A percentile compares a stretch with the other conserved stretches of the same genome.
These are phyloP conservation scores for Drosophila saltans DNA, from an alignment of 1,140 invertebrate species.

Conservation along the genomic window DNA sequence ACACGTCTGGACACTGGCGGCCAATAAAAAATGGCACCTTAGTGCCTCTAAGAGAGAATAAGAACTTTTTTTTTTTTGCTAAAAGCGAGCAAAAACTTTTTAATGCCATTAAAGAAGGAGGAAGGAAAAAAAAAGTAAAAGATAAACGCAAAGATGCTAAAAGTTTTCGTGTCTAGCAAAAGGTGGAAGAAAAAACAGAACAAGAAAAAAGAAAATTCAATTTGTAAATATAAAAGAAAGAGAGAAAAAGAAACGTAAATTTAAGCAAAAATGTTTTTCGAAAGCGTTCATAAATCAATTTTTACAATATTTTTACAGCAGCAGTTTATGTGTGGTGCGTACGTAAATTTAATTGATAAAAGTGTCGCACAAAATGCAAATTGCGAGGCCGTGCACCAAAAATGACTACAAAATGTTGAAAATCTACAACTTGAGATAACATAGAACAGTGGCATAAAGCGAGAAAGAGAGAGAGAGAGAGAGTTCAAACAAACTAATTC, in stretches of 20 bases:
- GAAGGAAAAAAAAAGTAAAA: conserved; percentile 18
- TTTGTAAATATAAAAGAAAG: conserved; percentile 25
- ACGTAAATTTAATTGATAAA: conserved; percentile 81
- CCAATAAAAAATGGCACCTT: conserved; percentile 79
- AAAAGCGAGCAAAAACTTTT: conserved; percentile 71
- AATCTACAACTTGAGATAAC: conserved; percentile 80
- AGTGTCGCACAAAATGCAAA: conserved; percentile 57
- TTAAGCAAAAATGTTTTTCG: conserved; percentile 34
- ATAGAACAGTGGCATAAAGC: neutral
- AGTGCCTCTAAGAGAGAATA: conserved; percentile 31
- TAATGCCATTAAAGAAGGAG: conserved; percentile 76
- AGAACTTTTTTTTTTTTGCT: conserved; percentile 52
- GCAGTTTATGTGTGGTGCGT: conserved; percentile 61
- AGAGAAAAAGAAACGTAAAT: neutral
- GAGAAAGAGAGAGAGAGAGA: conserved; percentile 26
- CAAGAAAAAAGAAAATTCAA: conserved; percentile 35
- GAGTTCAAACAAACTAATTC: conserved; percentile 81
- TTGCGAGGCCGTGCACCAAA: conserved; percentile 43
- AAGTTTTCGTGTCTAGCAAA: conserved; percentile 57
- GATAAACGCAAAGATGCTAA: conserved; percentile 41
- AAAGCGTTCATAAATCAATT: conserved; percentile 46
- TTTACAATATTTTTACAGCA: conserved; percentile 40
- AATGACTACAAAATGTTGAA: conserved; percentile 75
- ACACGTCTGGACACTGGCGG: conserved; percentile 69
- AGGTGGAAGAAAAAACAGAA: conserved; percentile 40